Percentiles rank a stretch among this genome's conserved stretches.
phyloP scores from a whole-genome alignment of 2,888 invertebrate species.

The Doris montereyensis region DNA sequence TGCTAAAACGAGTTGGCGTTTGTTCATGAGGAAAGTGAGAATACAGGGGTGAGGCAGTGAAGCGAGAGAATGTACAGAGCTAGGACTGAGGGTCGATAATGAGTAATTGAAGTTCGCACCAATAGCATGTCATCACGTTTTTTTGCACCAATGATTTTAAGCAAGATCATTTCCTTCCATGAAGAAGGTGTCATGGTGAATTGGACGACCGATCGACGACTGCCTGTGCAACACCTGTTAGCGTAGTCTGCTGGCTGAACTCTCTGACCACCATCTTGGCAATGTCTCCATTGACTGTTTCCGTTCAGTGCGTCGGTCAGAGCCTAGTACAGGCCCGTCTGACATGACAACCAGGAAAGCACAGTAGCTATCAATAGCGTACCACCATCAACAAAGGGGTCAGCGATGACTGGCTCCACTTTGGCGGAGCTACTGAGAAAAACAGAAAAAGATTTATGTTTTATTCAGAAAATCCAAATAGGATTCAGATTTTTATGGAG shows the following conservation, averaged over 20 bases:
- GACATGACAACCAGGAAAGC: slow-evolving; percentile 89
- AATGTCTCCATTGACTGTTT: slow-evolving; percentile 78
- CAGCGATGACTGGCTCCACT: slow-evolving; percentile 86
- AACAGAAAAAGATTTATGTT: background rate
- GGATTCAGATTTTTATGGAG: background rate
- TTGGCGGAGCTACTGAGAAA: slow-evolving; percentile 76
- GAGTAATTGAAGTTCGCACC: slow-evolving; percentile 88
- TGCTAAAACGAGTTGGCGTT: slow-evolving; percentile 13
- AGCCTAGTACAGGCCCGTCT: slow-evolving; percentile 86
- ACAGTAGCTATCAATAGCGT: slow-evolving; percentile 85
- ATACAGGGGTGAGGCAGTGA: slow-evolving; percentile 29
- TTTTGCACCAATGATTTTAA: slow-evolving; percentile 73
- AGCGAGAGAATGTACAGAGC: slow-evolving; percentile 44
- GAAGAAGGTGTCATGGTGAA: slow-evolving; percentile 85
- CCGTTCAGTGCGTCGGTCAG: slow-evolving; percentile 85
- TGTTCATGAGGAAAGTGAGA: slow-evolving; percentile 35
- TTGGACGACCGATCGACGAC: slow-evolving; percentile 89
- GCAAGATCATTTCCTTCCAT: slow-evolving; percentile 69
- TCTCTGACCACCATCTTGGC: slow-evolving; percentile 69
- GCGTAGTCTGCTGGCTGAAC: slow-evolving; percentile 84
- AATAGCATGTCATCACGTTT: slow-evolving; percentile 89
- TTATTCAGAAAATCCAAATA: background rate
- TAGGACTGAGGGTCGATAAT: slow-evolving; percentile 76
- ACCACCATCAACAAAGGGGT: slow-evolving; percentile 85
- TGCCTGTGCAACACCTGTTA: slow-evolving; percentile 87